Evolutionary conservation across 2,888 invertebrate genomes (phyloP), one percentile per base, ranked within the genome.

Genomic region (Empis livida): DNA sequence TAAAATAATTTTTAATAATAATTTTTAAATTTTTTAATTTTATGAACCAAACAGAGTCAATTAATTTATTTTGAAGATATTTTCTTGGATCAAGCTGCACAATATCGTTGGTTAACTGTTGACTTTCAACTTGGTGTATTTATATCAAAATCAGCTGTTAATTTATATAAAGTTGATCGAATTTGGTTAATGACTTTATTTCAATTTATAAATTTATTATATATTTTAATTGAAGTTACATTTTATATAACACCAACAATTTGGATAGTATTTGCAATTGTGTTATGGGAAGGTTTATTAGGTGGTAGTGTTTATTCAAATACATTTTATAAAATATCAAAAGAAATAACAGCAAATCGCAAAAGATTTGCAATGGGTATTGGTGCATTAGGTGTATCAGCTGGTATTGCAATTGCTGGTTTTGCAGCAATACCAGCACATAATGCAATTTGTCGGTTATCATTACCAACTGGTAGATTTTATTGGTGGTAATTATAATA

Each of bases 121-220:
- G 76, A 78, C 56, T 90, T 90, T 64, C 89, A 90, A 67, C 72
- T 88, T 40, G 90, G 89, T 30, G 89, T 90, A 1, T 84, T 89
- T 57, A 68, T 87, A 32, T 88, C 89, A 0, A 74, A 89, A 49
- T 89, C 89, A 4, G 87, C 88, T 1, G 82, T 88, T n/a, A 83
- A 81, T 62, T 56, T 84, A 11, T 62, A 86, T 47, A 75, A 77
- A 50, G 73, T 88, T 31, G 72, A 76, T 43, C 73, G 73, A 53
- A 73, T 86, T 46, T 87, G 86, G 81, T 59, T 86, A 2, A 73
- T 89, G 70, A 74, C 86, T 1, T 61, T 83, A 5, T 70, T 90
- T 39, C 73, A 84, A 77, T 70, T 77, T 40, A 49, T 78, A 16
- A 85, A 84, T 62, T 75, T 83, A 9, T 60, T 71, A 1, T 63